A percentile compares a stretch with the other conserved stretches of the same genome.
Conservation (phyloP, 2,888 invertebrate species). For the Drosophila longiperda region DNA sequence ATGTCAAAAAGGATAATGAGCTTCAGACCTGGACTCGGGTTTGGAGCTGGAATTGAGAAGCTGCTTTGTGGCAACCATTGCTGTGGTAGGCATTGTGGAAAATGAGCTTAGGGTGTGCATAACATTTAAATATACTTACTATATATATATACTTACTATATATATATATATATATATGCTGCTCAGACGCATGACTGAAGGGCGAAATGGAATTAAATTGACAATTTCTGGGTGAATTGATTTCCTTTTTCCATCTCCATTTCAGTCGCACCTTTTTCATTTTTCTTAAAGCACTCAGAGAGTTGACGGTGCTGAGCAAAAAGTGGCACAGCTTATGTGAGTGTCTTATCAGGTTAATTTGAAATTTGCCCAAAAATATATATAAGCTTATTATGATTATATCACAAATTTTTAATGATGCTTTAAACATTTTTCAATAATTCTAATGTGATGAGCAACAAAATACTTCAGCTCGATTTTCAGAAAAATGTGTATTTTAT, state of each 20-base stretch:
- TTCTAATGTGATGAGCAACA: conserved; percentile 8
- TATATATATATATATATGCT: conserved; percentile 1
- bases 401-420: conserved; percentile 32
- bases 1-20: conserved; percentile 77
- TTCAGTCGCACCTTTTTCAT: background rate
- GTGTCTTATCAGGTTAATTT: conserved; percentile 42
- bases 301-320: conserved; percentile 12
- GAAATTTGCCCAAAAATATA: conserved; percentile 24
- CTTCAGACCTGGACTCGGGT: conserved; percentile 14
- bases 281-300: conserved; percentile 29
- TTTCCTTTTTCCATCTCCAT: conserved; percentile 9
- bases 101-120: conserved; percentile 77
- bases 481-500: background rate
- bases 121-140: conserved; percentile 66
- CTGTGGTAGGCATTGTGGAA: conserved; percentile 35
- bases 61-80: conserved; percentile 13
- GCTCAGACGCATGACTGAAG: conserved; percentile 19
- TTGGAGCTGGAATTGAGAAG: background rate
- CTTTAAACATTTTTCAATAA: conserved; percentile 9
- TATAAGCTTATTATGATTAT: conserved; percentile 47
- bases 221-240: conserved; percentile 50
- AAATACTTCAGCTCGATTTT: background rate
- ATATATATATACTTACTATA: too few species aligned
- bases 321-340: conserved; percentile 28
- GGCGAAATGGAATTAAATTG: conserved; percentile 53